phyloP scores from a whole-genome alignment of 1,140 invertebrate species.

The Pseudomyrmex sp. region DNA sequence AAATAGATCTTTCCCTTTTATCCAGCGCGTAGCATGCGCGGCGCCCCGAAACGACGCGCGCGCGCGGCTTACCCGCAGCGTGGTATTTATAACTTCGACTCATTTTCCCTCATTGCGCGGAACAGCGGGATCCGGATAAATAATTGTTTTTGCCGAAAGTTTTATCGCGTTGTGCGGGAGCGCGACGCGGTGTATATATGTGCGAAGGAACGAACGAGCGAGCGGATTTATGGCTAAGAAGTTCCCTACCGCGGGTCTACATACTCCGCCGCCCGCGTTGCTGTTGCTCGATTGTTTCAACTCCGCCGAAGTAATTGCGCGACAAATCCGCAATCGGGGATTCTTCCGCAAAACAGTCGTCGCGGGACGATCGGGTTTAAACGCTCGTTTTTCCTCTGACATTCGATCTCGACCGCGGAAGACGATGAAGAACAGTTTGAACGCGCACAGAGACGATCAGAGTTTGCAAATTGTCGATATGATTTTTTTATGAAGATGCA shows the following conservation, averaged over 20 bases:
- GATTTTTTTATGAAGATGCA: no score
- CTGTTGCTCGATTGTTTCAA: slow-evolving; percentile 37
- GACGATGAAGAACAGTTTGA: no score
- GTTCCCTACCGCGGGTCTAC: slow-evolving; percentile 28
- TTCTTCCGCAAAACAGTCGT: slow-evolving; percentile 33
- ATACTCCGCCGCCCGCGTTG: not conserved
- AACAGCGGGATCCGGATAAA: slow-evolving; percentile 70
- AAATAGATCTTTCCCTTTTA: slow-evolving; percentile 73
- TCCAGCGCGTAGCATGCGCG: slow-evolving; percentile 53
- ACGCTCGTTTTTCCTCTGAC: no score
- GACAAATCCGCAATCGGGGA: slow-evolving; percentile 22
- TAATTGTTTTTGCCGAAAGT: slow-evolving; percentile 73
- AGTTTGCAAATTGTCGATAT: no score
- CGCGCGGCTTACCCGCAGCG: slow-evolving; percentile 60
- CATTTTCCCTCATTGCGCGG: slow-evolving; percentile 72
- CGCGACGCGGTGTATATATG: slow-evolving; percentile 24
- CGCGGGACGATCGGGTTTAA: not conserved
- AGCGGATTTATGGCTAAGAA: slow-evolving; percentile 55
- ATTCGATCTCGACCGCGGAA: no score
- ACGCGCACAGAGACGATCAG: no score
- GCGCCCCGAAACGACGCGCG: slow-evolving; percentile 53
- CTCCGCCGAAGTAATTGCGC: slow-evolving; percentile 41
- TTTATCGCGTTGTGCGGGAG: slow-evolving; percentile 60
- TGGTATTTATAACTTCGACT: slow-evolving; percentile 74
- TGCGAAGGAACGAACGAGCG: slow-evolving; percentile 29